Conservation (phyloP, 2,797 vertebrate species). For the Dicrostonyx torquatus region DNA sequence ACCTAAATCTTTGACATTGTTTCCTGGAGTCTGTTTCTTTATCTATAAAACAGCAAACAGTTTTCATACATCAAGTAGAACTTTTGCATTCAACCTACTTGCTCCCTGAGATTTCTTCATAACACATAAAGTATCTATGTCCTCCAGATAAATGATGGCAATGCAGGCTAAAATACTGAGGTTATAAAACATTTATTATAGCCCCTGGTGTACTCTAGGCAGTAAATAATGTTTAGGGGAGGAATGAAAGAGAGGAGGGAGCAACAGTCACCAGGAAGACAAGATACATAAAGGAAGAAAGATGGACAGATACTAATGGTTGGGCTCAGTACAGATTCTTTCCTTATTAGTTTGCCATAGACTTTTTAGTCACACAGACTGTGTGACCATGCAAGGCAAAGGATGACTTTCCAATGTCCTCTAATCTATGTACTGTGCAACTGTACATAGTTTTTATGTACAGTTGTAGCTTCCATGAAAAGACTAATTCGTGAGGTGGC, state of each 20-base stretch:
- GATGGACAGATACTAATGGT: not conserved
- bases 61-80: slow-evolving; percentile 52
- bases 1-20: not conserved
- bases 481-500: not conserved
- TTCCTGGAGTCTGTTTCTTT: slow-evolving; percentile 40
- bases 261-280: slow-evolving; percentile 25
- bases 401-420: slow-evolving; percentile 35
- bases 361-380: not conserved
- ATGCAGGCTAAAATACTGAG: slow-evolving; percentile 34
- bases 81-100: slow-evolving; percentile 30
- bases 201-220: not conserved
- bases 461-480: not conserved
- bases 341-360: not conserved
- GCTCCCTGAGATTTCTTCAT: slow-evolving; percentile 45
- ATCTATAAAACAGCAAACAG: slow-evolving; percentile 51
- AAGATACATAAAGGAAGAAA: slow-evolving; percentile 36
- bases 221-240: slow-evolving; percentile 47
- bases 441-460: too few species aligned
- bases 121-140: slow-evolving; percentile 45
- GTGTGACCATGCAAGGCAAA: not conserved
- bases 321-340: not conserved
- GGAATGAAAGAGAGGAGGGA: not conserved
- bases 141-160: slow-evolving; percentile 45
- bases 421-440: not conserved
- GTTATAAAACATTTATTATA: slow-evolving; percentile 52